A percentile compares a stretch with the other conserved stretches of the same genome.
These are phyloP conservation scores for Microcaecilia unicolor DNA, from an alignment of 2,797 vertebrate genomes.

Conservation along the genomic window DNA sequence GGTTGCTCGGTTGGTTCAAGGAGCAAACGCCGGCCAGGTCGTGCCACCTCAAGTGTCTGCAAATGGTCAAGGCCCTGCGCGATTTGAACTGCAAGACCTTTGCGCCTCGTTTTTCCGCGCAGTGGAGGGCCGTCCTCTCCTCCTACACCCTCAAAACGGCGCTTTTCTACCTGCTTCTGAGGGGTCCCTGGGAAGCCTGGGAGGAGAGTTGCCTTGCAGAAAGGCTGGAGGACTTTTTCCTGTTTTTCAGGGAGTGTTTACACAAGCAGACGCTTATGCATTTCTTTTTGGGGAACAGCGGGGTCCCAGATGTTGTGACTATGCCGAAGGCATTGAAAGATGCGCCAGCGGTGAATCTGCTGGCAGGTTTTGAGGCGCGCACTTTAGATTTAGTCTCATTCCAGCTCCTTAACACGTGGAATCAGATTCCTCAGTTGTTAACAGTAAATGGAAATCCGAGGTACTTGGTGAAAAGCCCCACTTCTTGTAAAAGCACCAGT, in stretches of 20 bases:
- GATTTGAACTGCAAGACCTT: conserved; percentile 59
- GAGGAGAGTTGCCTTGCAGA: conserved; percentile 58
- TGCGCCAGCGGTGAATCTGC: conserved; percentile 52
- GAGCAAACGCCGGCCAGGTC: conserved; percentile 55
- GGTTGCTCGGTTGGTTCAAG: conserved; percentile 62
- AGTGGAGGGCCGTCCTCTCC: conserved; percentile 63
- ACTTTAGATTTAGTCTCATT: conserved; percentile 51
- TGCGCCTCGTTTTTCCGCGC: conserved; percentile 42
- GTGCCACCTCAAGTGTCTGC: conserved; percentile 75
- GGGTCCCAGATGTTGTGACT: conserved; percentile 47
- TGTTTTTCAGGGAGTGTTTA: conserved; percentile 55
- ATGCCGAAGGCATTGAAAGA: conserved; percentile 66
- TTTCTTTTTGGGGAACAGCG: conserved; percentile 56
- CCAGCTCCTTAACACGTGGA: conserved; percentile 63
- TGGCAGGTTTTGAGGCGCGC: conserved; percentile 47
- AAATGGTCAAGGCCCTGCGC: conserved; percentile 70
- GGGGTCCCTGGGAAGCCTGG: conserved; percentile 52
- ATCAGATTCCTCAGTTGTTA: conserved; percentile 62
- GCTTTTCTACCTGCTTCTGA: conserved; percentile 59
- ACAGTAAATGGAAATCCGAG: conserved; percentile 50
- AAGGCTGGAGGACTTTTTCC: conserved; percentile 63
- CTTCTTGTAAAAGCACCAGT: conserved; percentile 2
- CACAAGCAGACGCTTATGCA: conserved; percentile 54
- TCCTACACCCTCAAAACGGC: conserved; percentile 68
- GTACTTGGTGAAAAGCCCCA: conserved; percentile 17